Conservation (phyloP, 2,888 invertebrate genomes). For the Trichacis sp. region DNA sequence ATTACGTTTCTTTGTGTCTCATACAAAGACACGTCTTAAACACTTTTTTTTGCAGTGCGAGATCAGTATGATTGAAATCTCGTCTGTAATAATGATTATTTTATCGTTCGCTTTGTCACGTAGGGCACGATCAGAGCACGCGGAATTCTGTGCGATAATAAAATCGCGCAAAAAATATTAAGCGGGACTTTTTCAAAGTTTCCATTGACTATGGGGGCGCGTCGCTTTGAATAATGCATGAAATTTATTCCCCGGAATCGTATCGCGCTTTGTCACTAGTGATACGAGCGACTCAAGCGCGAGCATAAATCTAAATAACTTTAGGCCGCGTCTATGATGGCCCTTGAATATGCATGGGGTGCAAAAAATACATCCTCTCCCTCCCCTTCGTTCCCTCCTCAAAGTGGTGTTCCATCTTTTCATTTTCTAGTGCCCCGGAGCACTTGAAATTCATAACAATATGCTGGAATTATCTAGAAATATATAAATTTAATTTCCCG, state of each 20-base stretch:
- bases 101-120: neutral
- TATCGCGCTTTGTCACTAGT: constrained; percentile 61
- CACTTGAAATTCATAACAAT: too few relatives aligned
- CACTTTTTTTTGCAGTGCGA: too few relatives aligned
- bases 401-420: too few relatives aligned
- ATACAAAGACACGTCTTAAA: too few relatives aligned
- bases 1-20: too few relatives aligned
- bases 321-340: constrained; percentile 56
- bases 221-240: constrained; percentile 65
- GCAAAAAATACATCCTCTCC: constrained; percentile 15
- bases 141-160: too few relatives aligned
- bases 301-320: constrained; percentile 68
- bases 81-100: too few relatives aligned
- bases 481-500: too few relatives aligned
- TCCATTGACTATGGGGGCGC: constrained; percentile 54
- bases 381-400: constrained; percentile 9
- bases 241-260: constrained; percentile 65
- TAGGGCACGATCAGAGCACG: neutral
- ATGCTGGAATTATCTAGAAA: too few relatives aligned
- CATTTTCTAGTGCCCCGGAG: too few relatives aligned
- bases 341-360: constrained; percentile 57
- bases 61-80: too few relatives aligned
- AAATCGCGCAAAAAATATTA: constrained; percentile 44
- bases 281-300: constrained; percentile 58
- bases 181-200: constrained; percentile 53